phyloP scores from a whole-genome alignment of 2,797 vertebrate species.

The Orestias chungarensis region DNA sequence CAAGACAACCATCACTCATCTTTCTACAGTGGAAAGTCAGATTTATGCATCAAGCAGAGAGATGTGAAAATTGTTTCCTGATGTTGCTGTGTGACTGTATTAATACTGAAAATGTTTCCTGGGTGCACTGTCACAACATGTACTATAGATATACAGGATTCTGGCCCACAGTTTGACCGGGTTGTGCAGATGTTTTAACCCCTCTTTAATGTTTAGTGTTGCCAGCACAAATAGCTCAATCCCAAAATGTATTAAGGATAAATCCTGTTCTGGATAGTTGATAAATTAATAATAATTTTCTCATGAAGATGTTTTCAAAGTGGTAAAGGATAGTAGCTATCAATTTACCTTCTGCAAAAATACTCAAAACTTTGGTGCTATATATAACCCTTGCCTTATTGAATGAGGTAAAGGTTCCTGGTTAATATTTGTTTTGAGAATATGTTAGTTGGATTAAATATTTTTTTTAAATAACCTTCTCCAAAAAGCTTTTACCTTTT shows the following conservation, averaged over 20 bases:
- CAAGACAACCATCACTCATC: conserved; percentile 57
- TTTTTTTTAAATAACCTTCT: too few species aligned
- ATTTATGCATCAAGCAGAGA: conserved; percentile 14
- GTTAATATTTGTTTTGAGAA: conserved; percentile 28
- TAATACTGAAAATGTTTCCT: conserved; percentile 5
- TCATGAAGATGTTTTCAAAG: conserved; percentile 59
- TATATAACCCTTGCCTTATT: conserved; percentile 30
- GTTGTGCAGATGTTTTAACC: conserved; percentile 29
- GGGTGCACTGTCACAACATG: neutral
- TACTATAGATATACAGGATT: conserved; percentile 19
- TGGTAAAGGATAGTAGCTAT: conserved; percentile 27
- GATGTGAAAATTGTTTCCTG: conserved; percentile 2
- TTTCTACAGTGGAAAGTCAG: neutral
- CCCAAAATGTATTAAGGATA: conserved; percentile 63
- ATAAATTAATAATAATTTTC: conserved; percentile 73
- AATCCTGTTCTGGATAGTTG: conserved; percentile 55
- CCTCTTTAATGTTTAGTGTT: conserved; percentile 61
- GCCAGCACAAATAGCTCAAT: conserved; percentile 57
- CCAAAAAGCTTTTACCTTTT: neutral
- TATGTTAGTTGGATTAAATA: neutral
- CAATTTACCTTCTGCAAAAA: conserved; percentile 30
- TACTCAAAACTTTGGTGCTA: conserved; percentile 35
- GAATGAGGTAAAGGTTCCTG: conserved; percentile 6
- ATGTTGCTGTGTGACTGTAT: neutral
- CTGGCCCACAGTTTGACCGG: neutral